phyloP scores from a whole-genome alignment of 2,113 vertebrate genomes.

The Syngnathoides biaculeatus region DNA sequence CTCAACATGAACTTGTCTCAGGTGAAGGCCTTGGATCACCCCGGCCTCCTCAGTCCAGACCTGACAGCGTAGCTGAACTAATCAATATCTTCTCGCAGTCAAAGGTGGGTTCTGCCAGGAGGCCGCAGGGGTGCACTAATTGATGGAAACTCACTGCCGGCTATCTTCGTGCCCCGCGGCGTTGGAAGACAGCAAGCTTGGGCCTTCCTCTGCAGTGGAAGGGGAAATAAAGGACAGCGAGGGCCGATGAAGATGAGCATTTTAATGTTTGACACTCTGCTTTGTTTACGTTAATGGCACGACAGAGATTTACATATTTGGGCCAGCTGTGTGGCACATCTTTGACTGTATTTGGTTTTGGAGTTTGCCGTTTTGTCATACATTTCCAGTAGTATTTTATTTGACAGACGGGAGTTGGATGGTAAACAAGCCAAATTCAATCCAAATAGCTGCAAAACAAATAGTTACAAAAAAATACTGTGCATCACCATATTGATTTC shows the following conservation, averaged over 20 bases:
- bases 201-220: slow-evolving; percentile 62
- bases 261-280: slow-evolving; percentile 44
- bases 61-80: slow-evolving; percentile 92
- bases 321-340: slow-evolving; percentile 32
- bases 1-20: slow-evolving; percentile 79
- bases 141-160: slow-evolving; percentile 90
- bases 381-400: slow-evolving; percentile 3
- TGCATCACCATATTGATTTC: too few species aligned
- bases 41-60: slow-evolving; percentile 85
- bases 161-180: slow-evolving; percentile 83
- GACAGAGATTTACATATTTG: slow-evolving; percentile 41
- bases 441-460: background rate
- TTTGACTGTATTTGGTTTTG: slow-evolving; percentile 26
- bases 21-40: slow-evolving; percentile 87
- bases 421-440: background rate
- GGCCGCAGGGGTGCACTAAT: slow-evolving; percentile 86
- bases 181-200: slow-evolving; percentile 75
- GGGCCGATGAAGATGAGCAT: slow-evolving; percentile 41
- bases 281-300: slow-evolving; percentile 35
- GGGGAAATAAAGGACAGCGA: slow-evolving; percentile 56
- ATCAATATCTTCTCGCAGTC: slow-evolving; percentile 89
- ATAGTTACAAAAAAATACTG: too few species aligned
- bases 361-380: background rate
- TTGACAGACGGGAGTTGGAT: slow-evolving; percentile 1
- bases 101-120: slow-evolving; percentile 81